Base-by-base conservation (phyloP, 1,140 invertebrate genomes). In the Octopus bimaculoides region DNA sequence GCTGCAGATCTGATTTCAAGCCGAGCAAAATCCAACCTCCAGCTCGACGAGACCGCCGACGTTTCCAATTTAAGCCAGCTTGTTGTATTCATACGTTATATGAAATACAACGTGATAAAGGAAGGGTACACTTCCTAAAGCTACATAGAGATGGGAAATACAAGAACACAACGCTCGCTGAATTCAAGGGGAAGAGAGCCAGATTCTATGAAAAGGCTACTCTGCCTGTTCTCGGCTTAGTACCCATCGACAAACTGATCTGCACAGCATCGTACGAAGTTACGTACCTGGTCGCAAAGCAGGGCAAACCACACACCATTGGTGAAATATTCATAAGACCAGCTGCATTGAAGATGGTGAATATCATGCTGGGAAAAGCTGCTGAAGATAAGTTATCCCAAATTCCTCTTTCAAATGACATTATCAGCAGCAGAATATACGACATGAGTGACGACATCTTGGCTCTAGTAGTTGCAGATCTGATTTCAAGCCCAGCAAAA, bases 401-500 rank as follows among this genome's bases (percentile, higher is more conserved):
- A 10, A n/a, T 66, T 66, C 61, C 61, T 10, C 61, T 66, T n/a
- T 66, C 9, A 66, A 66, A 66, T 66, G 61, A 66, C 61, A 66
- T n/a, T n/a, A 66, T 66, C 61, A 66, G 61, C 61, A 66, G n/a
- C 61, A 66, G 61, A 66, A 66, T 66, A 10, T 9, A 66, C 61
- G 61, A 66, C 61, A 66, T 66, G 61, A 66, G 61, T n/a, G n/a
- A 66, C n/a, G 61, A 66, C 61, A 66, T 66, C 61, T n/a, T 66
- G 9, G 61, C 61, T n/a, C 61, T 10, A n/a, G 61, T 66, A 66
- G 61, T 66, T 66, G 61, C 61, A 66, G 61, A 66, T 66, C n/a
- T 66, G n/a, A n/a, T 66, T 66, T 9, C n/a, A n/a, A 66, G 61
- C n/a, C 61, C 61, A 66, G n/a, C n/a, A n/a, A 66, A 66, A 66